phyloP scores from a whole-genome alignment of 2,797 vertebrate species.

The Strix occidentalis region DNA sequence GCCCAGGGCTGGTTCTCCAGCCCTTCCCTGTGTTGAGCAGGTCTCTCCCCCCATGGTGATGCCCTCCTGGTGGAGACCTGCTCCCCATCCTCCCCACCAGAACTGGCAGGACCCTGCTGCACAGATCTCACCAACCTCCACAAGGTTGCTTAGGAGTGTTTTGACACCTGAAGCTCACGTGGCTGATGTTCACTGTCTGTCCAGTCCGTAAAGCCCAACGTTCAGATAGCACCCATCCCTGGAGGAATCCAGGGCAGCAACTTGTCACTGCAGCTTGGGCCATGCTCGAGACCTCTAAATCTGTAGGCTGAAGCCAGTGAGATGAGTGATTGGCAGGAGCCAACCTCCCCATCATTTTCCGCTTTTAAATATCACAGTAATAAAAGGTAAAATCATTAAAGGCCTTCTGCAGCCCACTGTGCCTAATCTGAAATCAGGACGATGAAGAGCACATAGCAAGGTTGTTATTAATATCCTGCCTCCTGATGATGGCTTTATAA shows the following conservation, averaged over 20 bases:
- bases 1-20: background rate
- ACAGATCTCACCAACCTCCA: background rate
- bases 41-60: background rate
- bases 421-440: background rate
- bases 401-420: background rate
- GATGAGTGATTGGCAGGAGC: background rate
- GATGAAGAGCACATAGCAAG: fast-evolving
- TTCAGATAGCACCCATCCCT: background rate
- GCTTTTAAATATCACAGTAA: background rate
- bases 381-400: slow-evolving; percentile 21
- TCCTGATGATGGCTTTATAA: background rate
- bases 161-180: background rate
- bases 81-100: background rate
- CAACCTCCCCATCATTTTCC: background rate
- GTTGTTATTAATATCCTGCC: slow-evolving; percentile 12
- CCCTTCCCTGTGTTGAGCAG: background rate
- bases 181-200: background rate
- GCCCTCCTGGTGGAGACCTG: background rate
- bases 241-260: background rate
- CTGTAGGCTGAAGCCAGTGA: background rate
- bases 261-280: background rate
- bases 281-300: background rate
- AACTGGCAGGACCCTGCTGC: background rate
- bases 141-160: background rate
- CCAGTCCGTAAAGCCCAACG: fast-evolving